Evolutionary conservation across 2,113 vertebrate species (phyloP), one percentile per base, ranked within the genome.

Genomic region (Etheostoma cragini): DNA sequence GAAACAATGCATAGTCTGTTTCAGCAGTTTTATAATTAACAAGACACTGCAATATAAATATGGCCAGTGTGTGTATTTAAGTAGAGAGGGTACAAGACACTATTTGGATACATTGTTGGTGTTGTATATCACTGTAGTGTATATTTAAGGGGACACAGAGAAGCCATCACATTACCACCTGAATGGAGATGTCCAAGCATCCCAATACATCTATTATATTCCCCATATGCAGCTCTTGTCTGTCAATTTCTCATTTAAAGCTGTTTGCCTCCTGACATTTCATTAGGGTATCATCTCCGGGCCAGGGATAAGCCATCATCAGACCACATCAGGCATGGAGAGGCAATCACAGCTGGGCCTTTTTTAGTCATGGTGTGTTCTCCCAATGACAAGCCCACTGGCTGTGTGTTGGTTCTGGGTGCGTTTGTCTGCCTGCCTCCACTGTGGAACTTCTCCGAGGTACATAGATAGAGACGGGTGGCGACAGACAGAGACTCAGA

Each of bases 1-100:
- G 87, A 89, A 92, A 93, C 90, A 92, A 89, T 90, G 81, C 75
- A 68, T 72, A 62, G 83, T 84, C 85, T 82, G 82, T 82, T 91
- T 94, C 93, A 94, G 93, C 91, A 91, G 61, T 93, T 94, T 93
- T 92, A 93, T 93, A 90, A 94, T 94, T 93, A 93, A 86, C 74
- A 78, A 85, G 87, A 69, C 79, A 47, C 66, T 50, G 77, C 8
- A n/a, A 38, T 42, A 49, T 69, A 80, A 89, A 88, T 85, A 74
- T 72, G 75, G 61, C 65, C 60, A 61, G 79, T 83, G 84, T 64
- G 61, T 72, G 62, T 76, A 67, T 76, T 75, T 68, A 64, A 62
- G 72, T n/a, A 66, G 73, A 58, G 60, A 61, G 64, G 57, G 30
- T 66, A 57, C 72, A n/a, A 75, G 60, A 63, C 79, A 15, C 21